Percentiles rank a stretch among this genome's conserved stretches.
phyloP scores from a whole-genome alignment of 2,888 invertebrate species.

The Eucera pruinosa region DNA sequence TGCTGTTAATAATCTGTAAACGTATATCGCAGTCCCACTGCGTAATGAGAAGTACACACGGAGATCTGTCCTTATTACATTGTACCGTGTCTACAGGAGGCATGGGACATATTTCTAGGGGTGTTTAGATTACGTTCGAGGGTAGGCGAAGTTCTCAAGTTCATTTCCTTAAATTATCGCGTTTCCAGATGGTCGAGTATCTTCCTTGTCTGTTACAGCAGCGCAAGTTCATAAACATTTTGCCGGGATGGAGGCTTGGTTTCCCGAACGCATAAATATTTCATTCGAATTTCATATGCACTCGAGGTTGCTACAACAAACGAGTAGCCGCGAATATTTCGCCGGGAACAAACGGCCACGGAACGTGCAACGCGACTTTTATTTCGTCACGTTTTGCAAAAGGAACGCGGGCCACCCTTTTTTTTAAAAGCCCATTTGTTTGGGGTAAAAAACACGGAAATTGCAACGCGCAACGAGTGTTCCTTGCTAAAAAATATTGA shows the following conservation, averaged over 20 bases:
- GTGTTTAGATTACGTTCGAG: too few relatives aligned
- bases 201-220: too few relatives aligned
- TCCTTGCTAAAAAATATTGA: too few relatives aligned
- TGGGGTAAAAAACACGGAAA: neutral
- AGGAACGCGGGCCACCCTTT: neutral
- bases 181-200: neutral
- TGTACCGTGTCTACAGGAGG: too few relatives aligned
- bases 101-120: too few relatives aligned
- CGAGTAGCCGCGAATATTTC: slow-evolving; percentile 19
- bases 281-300: slow-evolving; percentile 31
- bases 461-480: too few relatives aligned
- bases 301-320: slow-evolving; percentile 5
- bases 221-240: slow-evolving; percentile 1
- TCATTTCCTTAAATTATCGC: slow-evolving; percentile 4
- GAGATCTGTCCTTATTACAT: too few relatives aligned
- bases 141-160: neutral
- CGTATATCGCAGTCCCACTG: too few relatives aligned
- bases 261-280: slow-evolving; percentile 32
- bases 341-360: slow-evolving; percentile 15
- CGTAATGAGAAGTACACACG: too few relatives aligned
- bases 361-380: slow-evolving; percentile 11
- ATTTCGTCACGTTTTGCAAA: slow-evolving; percentile 29
- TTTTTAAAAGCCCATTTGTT: slow-evolving; percentile 2
- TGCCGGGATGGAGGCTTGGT: neutral
- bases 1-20: too few relatives aligned